Evolutionary conservation across 2,888 invertebrate species (phyloP).

Genomic region (Agrochola lychnidis): DNA sequence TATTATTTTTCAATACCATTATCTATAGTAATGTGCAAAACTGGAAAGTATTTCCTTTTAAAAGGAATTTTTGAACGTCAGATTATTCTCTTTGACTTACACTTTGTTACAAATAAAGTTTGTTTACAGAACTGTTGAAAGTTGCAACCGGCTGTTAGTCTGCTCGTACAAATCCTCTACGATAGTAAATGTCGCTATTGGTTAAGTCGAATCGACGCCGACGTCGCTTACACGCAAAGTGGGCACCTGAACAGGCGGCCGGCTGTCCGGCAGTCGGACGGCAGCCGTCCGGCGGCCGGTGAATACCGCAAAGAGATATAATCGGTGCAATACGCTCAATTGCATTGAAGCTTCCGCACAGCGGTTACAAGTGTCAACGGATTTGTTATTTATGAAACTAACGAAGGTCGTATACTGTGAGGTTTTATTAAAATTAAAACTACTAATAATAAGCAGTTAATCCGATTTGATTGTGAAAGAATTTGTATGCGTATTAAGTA

Average conservation of each 20-base stretch:
- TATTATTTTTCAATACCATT: neutral
- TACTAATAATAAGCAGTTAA: no score
- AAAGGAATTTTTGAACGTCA: neutral
- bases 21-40: neutral
- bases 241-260: slow-evolving; percentile 21
- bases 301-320: slow-evolving; percentile 54
- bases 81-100: neutral
- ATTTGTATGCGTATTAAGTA: neutral
- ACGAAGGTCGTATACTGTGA: neutral
- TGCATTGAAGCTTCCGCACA: slow-evolving; percentile 23
- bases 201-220: slow-evolving; percentile 17
- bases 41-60: neutral
- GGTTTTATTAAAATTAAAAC: neutral
- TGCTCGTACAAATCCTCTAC: neutral
- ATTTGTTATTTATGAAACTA: slow-evolving; percentile 43
- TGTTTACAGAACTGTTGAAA: neutral
- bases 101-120: neutral
- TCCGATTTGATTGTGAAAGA: neutral
- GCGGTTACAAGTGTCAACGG: slow-evolving; percentile 38
- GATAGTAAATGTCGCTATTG: slow-evolving; percentile 11
- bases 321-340: slow-evolving; percentile 46
- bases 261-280: neutral
- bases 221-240: slow-evolving; percentile 17
- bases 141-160: neutral
- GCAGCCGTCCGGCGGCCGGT: slow-evolving; percentile 19